Conservation (phyloP, 2,797 vertebrate species). For the Oreochromis mossambicus region DNA sequence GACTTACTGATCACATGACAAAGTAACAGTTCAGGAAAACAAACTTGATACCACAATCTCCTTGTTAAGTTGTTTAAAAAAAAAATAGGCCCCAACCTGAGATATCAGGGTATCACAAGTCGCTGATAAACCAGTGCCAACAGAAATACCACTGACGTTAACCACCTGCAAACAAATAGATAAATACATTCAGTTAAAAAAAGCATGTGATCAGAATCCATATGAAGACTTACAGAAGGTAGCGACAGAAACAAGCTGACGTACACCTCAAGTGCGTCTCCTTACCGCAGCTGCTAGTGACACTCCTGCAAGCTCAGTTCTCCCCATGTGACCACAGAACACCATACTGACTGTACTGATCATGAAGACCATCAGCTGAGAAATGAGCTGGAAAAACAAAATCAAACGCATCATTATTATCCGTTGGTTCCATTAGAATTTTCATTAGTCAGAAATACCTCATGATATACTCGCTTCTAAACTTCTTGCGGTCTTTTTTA, state of each 20-base stretch:
- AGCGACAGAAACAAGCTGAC: neutral
- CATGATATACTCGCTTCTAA: neutral
- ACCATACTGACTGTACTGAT: slow-evolving; percentile 83
- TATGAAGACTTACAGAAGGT: neutral
- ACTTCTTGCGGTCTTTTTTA: accelerated
- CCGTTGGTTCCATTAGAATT: neutral
- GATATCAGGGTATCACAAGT: slow-evolving; percentile 90
- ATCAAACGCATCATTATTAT: neutral
- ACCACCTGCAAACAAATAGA: slow-evolving; percentile 73
- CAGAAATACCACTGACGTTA: slow-evolving; percentile 83
- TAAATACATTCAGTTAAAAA: neutral
- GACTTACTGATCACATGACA: neutral
- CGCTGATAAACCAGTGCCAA: slow-evolving; percentile 82
- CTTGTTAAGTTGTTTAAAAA: slow-evolving; percentile 6
- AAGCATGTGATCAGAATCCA: neutral
- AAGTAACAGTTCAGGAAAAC: slow-evolving; percentile 9
- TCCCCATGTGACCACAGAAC: slow-evolving; percentile 89
- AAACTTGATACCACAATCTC: slow-evolving; percentile 16
- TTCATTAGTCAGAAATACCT: neutral
- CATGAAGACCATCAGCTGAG: slow-evolving; percentile 82
- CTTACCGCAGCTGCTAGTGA: slow-evolving; percentile 81
- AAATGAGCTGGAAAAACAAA: slow-evolving; percentile 71
- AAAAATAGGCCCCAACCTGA: slow-evolving; percentile 70
- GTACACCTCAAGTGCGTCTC: neutral
- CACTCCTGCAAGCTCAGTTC: slow-evolving; percentile 81